phyloP scores from a whole-genome alignment of 2,113 vertebrate genomes.

The Elephantulus edwardii region DNA sequence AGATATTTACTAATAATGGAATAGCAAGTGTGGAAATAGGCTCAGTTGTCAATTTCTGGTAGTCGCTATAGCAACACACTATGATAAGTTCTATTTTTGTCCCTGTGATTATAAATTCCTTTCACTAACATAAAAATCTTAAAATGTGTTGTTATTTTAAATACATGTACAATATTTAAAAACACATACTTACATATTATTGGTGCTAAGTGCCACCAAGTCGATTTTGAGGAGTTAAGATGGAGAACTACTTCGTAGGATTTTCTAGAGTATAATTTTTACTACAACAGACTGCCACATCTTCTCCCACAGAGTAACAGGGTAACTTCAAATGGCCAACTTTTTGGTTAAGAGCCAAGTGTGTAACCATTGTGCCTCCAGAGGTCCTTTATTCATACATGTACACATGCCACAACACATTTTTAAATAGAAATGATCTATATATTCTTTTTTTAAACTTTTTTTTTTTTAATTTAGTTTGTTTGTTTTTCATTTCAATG shows the following conservation, averaged over 20 bases:
- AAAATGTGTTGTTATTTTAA: constrained; percentile 11
- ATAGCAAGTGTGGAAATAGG: constrained; percentile 32
- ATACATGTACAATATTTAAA: not conserved
- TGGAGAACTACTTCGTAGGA: too few species aligned
- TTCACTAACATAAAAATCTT: constrained; percentile 34
- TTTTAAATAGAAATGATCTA: too few species aligned
- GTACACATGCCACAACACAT: not conserved
- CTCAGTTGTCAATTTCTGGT: constrained; percentile 6
- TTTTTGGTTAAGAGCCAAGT: not conserved
- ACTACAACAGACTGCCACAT: not conserved
- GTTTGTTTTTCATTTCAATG: too few species aligned
- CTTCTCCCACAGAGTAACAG: not conserved
- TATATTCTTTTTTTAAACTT: too few species aligned
- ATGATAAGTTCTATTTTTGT: constrained; percentile 38
- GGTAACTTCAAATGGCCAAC: not conserved
- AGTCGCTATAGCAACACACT: constrained; percentile 50
- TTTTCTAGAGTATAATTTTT: not conserved
- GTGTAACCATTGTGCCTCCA: not conserved
- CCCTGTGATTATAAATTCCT: not conserved
- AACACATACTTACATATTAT: not conserved
- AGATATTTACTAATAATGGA: constrained; percentile 24
- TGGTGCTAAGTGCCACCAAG: not conserved
- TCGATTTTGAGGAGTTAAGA: too few species aligned
- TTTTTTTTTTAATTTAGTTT: too few species aligned
- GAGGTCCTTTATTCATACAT: not conserved